Evolutionary conservation across 1,140 invertebrate species (phyloP).

Genomic region (Trichogramma pretiosum): DNA sequence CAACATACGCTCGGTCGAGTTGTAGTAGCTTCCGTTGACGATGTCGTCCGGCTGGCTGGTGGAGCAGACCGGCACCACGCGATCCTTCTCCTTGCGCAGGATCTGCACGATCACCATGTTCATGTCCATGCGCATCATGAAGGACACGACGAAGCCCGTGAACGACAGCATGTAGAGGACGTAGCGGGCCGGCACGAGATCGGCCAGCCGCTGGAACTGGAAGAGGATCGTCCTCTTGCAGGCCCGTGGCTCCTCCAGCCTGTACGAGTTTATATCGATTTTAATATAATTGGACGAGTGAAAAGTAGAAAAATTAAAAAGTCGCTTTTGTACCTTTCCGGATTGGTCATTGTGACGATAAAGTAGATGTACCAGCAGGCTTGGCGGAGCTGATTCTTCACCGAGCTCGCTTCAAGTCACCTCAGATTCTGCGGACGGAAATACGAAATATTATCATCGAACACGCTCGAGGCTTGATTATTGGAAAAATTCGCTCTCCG

Average conservation of each 20-base stretch:
- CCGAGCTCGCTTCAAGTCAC: too few relatives aligned
- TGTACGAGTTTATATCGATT: neutral
- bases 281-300: too few relatives aligned
- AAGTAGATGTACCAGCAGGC: neutral
- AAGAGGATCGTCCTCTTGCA: slow-evolving; percentile 4
- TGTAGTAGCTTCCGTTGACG: too few relatives aligned
- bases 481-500: too few relatives aligned
- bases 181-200: slow-evolving; percentile 53
- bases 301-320: slow-evolving; percentile 1
- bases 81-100: too few relatives aligned
- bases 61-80: too few relatives aligned
- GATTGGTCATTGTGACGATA: neutral
- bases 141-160: slow-evolving; percentile 62
- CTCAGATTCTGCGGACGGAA: too few relatives aligned
- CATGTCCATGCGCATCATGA: slow-evolving; percentile 70
- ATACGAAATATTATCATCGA: too few relatives aligned
- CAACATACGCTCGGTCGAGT: slow-evolving; percentile 42
- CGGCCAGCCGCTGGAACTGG: slow-evolving; percentile 24
- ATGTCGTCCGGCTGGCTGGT: too few relatives aligned
- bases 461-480: too few relatives aligned
- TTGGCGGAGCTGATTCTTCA: too few relatives aligned
- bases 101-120: slow-evolving; percentile 62
- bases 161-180: slow-evolving; percentile 64
- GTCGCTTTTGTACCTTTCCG: neutral
- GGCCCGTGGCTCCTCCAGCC: neutral